These are phyloP conservation scores for Chaetodon auriga DNA, from an alignment of 2,113 vertebrate genomes.

Conservation along the genomic window DNA sequence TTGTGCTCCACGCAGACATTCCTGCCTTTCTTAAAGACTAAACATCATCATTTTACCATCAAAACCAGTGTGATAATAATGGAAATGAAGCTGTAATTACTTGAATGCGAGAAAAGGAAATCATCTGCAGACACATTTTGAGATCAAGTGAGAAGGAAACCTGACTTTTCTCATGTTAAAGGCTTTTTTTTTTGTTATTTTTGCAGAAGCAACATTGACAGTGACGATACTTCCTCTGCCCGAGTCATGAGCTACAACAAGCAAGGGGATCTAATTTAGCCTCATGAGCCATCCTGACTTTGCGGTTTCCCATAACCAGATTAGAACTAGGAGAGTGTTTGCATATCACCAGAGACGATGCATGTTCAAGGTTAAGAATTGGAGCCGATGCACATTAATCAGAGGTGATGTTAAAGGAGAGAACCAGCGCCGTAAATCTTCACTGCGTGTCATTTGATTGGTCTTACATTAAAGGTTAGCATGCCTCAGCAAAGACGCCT, in stretches of 20 bases:
- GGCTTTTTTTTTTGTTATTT: background rate
- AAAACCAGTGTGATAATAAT: background rate
- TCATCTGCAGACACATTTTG: background rate
- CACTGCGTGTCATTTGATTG: background rate
- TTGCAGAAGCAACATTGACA: slow-evolving; percentile 38
- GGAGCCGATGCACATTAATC: background rate
- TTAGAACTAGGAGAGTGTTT: background rate
- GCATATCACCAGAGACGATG: background rate
- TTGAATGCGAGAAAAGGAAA: background rate
- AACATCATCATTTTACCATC: background rate
- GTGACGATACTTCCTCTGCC: slow-evolving; percentile 54
- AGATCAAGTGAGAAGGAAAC: background rate
- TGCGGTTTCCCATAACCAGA: slow-evolving; percentile 5
- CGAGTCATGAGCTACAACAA: slow-evolving; percentile 34
- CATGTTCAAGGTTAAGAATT: background rate
- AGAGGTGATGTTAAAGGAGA: slow-evolving; percentile 9
- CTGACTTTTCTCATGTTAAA: background rate
- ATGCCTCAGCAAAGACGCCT: background rate
- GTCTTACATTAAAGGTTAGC: background rate
- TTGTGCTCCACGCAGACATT: background rate
- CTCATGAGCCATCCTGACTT: slow-evolving; percentile 18
- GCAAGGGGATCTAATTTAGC: slow-evolving; percentile 8
- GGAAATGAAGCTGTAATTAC: background rate
- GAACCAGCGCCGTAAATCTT: background rate
- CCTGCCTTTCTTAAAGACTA: background rate